Percentiles rank a stretch among this genome's conserved stretches.
These are phyloP conservation scores for Coregonus sp. DNA, from an alignment of 2,797 vertebrate species.

Conservation along the genomic window DNA sequence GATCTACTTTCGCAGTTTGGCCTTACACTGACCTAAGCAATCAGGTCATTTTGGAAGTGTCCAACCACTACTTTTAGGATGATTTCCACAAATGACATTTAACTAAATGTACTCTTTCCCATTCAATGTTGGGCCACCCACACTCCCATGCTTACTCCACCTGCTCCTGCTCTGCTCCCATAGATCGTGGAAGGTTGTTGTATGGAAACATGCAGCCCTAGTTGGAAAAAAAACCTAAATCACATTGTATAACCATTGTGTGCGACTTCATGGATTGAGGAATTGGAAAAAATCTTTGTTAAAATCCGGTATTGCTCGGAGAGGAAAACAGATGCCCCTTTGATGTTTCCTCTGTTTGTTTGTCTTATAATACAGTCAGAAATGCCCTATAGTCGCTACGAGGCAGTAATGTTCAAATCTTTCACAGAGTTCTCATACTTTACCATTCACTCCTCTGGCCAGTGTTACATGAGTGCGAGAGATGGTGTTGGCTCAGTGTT, in stretches of 20 bases:
- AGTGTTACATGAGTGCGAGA: constrained; percentile 25
- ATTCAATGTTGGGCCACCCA: not conserved
- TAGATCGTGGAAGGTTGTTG: not conserved
- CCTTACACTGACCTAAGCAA: not conserved
- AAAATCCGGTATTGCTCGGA: not conserved
- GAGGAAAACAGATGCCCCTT: constrained; percentile 12
- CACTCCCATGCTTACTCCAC: not conserved
- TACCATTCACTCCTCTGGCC: not conserved
- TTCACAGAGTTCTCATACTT: constrained; percentile 2
- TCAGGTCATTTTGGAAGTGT: not conserved
- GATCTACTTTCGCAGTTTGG: not conserved
- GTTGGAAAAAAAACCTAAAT: not conserved
- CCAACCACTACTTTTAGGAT: not conserved
- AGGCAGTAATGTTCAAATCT: constrained; percentile 1
- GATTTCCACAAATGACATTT: not conserved
- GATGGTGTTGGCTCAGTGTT: not conserved
- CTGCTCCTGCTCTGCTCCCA: not conserved
- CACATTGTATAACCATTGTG: not conserved
- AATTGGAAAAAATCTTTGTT: constrained; percentile 2
- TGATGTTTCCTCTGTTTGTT: not conserved
- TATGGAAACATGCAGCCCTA: not conserved
- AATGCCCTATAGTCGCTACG: not conserved
- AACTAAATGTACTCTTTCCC: not conserved
- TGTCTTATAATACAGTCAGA: not conserved
- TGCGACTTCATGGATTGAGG: not conserved